These are phyloP conservation scores for Conops quadrifasciatus DNA, from an alignment of 2,888 invertebrate species.

Conservation along the genomic window DNA sequence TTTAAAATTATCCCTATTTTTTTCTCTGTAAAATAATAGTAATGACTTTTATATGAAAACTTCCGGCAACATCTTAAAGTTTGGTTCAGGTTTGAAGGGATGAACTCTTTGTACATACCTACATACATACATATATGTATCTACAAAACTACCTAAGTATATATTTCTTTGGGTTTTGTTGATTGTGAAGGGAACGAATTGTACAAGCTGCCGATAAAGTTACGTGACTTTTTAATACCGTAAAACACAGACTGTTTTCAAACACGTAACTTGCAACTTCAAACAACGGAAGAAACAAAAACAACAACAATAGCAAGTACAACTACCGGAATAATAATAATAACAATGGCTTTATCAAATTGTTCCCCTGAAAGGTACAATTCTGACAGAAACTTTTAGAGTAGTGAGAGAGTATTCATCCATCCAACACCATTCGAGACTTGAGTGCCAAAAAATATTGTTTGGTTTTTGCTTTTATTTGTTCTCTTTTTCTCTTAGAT, in stretches of 20 bases:
- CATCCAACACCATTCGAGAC: too few relatives aligned
- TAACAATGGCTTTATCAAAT: slow-evolving; percentile 30
- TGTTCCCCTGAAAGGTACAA: slow-evolving; percentile 20
- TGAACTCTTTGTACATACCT: background rate
- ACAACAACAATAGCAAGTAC: slow-evolving; percentile 22
- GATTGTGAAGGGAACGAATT: background rate
- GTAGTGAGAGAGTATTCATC: too few relatives aligned
- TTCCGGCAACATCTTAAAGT: slow-evolving; percentile 21
- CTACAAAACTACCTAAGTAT: background rate
- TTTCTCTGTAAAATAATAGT: background rate
- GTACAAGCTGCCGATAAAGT: slow-evolving; percentile 17
- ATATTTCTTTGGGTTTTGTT: background rate
- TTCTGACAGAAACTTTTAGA: background rate
- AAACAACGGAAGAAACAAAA: background rate
- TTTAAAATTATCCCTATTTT: background rate
- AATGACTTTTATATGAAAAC: background rate
- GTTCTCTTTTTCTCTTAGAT: too few relatives aligned
- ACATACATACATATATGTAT: too few relatives aligned
- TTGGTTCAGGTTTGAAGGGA: slow-evolving; percentile 2
- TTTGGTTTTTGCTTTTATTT: too few relatives aligned
- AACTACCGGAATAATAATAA: background rate
- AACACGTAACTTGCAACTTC: slow-evolving; percentile 13
- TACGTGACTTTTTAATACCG: slow-evolving; percentile 18
- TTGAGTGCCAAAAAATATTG: too few relatives aligned
- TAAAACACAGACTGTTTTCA: background rate